Base-by-base conservation (phyloP, 2,113 vertebrate genomes). In the Oncorhynchus tshawytscha region DNA sequence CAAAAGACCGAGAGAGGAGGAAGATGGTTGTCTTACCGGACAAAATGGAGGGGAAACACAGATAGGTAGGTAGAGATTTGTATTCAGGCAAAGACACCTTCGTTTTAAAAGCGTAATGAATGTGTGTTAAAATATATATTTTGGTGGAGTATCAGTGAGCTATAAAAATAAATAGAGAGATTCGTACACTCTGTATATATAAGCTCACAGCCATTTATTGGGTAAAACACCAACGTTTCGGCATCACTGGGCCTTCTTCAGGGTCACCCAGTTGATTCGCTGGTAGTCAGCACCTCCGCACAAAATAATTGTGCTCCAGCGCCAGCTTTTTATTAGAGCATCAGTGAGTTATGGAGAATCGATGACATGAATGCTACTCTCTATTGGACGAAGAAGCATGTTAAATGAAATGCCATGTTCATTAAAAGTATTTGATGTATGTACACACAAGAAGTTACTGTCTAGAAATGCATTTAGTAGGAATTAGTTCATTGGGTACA, bases 1-100 rank as follows among this genome's bases (percentile, higher is more conserved):
- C 80, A 79, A 83, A 83, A 71, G 51, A 49, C 39, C 90, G 89
- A 45, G 34, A 48, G 71, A 73, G 66, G 62, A 68, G 13, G 78
- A 51, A 5, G 71, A 67, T 16, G 51, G 5, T 34, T 5, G 27
- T 8, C 16, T 54, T 29, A 34, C 27, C n/a, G 66, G 31, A 29
- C 8, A 67, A 67, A 67, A 67, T 67, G 66, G 66, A 67, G 16
- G 31, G 20, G 66, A 39, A 34, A 29, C 3, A 16, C 13, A 34
- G 66, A 67, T 29, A 4, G 5, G 51, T 54, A 16, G 51, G 51
- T 54, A 54, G 51, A 54, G 59, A 62, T n/a, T 3, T 5, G 2
- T 62, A 20, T 62, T 62, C 18, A 62, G 18, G 59, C 0, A 2
- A n/a, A 22, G 59, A 62, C 59, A 62, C 7, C 4, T 2, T 22